Base-by-base conservation (phyloP, 2,113 vertebrate species). In the Crotophaga sulcirostris region DNA sequence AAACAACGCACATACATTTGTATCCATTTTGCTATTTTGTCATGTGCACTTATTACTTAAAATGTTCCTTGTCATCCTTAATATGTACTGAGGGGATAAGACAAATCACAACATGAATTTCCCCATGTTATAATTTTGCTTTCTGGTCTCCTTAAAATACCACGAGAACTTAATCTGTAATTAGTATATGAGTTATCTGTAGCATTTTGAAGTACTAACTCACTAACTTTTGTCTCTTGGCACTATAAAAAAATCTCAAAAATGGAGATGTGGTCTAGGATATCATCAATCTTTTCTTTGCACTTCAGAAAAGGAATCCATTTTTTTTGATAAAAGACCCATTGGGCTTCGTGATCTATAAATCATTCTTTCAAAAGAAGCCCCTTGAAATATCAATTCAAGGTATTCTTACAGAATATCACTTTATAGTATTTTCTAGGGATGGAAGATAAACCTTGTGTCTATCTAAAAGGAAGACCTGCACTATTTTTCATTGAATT, bases 261-360 rank as follows among this genome's bases (percentile, higher is more conserved):
- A 93, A 95, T 26, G n/a, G 92, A 96, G 91, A 94, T 95, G 89
- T 89, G 77, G 84, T 96, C 80, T 73, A 93, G 78, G 87, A 96
- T 95, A 62, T 96, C 94, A 98, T 98, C 94, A 96, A 64, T 98
- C 96, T 98, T 97, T 96, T 97, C 96, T 95, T 93, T 96, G 97
- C 87, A 70, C 63, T 96, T 97, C 95, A 95, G 91, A 79, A 97
- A 97, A 97, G 63, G 93, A 97, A 98, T 98, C 95, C 10, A 93
- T 98, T 98, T 98, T 97, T 96, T 97, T 98, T 97, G 94, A 97
- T 96, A 97, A 96, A 97, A 98, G 94, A 96, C 96, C 94, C 95
- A 76, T 96, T 97, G 97, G 92, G 89, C 96, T 97, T 97, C 97
- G 95, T 97, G 97, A 95, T 96, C 77, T 97, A 98, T 98, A 98